Conservation (phyloP, 2,113 vertebrate genomes). For the Echinops telfairi region DNA sequence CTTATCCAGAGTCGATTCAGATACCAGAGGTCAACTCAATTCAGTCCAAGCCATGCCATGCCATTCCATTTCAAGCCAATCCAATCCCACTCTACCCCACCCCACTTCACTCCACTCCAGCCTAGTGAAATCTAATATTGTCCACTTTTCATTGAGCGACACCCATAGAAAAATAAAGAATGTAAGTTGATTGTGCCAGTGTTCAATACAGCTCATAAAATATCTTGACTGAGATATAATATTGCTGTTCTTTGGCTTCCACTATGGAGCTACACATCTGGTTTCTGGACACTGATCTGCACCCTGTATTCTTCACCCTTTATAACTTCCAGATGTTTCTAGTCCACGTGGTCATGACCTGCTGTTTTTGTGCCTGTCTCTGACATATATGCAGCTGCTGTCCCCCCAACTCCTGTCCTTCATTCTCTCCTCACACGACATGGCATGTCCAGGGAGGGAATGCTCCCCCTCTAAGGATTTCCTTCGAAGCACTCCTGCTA, state of each 20-base stretch:
- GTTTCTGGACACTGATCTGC: constrained; percentile 3
- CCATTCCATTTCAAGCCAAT: not conserved
- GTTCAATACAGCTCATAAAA: not conserved
- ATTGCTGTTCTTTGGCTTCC: not conserved
- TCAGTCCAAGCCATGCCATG: not conserved
- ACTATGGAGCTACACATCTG: not conserved
- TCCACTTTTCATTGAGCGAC: not conserved
- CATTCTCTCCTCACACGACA: constrained; percentile 24
- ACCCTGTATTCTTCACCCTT: constrained; percentile 5
- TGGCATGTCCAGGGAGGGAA: not conserved
- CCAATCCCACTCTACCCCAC: too few species aligned
- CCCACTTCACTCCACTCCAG: too few species aligned
- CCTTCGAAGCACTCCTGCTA: constrained; percentile 41
- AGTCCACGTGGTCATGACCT: not conserved
- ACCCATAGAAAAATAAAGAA: constrained; percentile 46
- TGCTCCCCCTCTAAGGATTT: constrained; percentile 12
- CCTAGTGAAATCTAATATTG: not conserved
- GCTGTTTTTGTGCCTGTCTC: not conserved
- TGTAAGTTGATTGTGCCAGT: not conserved
- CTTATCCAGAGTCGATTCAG: constrained; percentile 46
- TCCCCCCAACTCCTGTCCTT: not conserved
- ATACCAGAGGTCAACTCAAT: constrained; percentile 60
- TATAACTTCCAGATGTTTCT: constrained; percentile 28
- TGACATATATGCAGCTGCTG: not conserved
- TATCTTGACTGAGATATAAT: not conserved